A percentile compares a stretch with the other conserved stretches of the same genome.
These are phyloP conservation scores for Cassiopea andromeda DNA, from an alignment of 30 jellyfish, hydroid and myxozoan genomes.

Conservation along the genomic window DNA sequence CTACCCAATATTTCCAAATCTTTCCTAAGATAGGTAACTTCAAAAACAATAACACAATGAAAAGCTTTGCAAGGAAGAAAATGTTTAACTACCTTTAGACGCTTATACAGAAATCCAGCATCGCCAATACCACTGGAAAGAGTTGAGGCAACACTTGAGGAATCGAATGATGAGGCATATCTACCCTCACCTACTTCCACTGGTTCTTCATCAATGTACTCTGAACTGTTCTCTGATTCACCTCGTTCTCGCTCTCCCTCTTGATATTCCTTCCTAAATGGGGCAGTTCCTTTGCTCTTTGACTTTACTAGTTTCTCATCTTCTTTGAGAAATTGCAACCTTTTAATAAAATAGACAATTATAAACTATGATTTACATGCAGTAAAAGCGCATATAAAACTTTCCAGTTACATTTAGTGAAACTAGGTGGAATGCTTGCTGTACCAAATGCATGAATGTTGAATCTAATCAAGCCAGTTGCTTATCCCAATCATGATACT, in stretches of 20 bases:
- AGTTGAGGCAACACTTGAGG: slow-evolving; percentile 50
- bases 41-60: no score
- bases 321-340: not conserved
- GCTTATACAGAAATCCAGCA: slow-evolving; percentile 66
- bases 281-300: not conserved
- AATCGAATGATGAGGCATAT: not conserved
- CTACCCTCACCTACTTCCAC: not conserved
- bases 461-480: no score
- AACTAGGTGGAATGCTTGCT: no score
- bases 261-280: not conserved
- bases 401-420: no score
- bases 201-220: not conserved
- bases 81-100: slow-evolving; percentile 39
- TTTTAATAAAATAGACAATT: not conserved
- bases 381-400: no score
- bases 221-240: not conserved
- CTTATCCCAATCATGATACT: no score
- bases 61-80: not conserved
- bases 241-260: not conserved
- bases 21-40: no score
- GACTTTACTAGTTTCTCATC: not conserved
- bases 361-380: not conserved
- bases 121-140: slow-evolving; percentile 60
- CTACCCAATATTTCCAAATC: no score
- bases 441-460: no score